phyloP scores from a whole-genome alignment of 2,113 vertebrate species.

The Hypanus sabinus region DNA sequence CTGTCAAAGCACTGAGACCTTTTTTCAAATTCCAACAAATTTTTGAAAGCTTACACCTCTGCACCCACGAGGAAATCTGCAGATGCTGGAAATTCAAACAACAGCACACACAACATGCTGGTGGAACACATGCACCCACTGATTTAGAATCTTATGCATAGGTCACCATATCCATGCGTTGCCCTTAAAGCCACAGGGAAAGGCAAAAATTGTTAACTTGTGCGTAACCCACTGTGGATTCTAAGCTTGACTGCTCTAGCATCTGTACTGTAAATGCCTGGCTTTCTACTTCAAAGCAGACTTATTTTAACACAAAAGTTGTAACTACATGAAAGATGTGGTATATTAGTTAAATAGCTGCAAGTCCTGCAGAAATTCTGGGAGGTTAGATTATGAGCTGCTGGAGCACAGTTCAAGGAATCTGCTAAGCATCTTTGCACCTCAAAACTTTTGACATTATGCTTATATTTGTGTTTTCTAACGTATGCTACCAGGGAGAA shows the following conservation, averaged over 20 bases:
- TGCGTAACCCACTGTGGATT: background rate
- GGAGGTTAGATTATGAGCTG: background rate
- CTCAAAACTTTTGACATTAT: background rate
- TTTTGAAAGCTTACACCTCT: too few species aligned
- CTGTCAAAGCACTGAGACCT: too few species aligned
- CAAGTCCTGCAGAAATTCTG: background rate
- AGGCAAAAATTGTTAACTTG: background rate
- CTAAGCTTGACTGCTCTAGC: background rate
- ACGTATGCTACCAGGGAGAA: background rate
- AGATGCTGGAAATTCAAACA: too few species aligned
- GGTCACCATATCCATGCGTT: too few species aligned
- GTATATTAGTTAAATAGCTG: background rate
- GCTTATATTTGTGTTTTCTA: background rate
- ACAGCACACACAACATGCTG: too few species aligned
- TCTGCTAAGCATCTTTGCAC: background rate
- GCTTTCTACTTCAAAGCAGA: background rate
- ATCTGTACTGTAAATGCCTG: background rate
- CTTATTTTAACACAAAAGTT: slow-evolving; percentile 9
- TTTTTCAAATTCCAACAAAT: too few species aligned
- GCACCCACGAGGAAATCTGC: too few species aligned
- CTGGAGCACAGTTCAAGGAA: background rate
- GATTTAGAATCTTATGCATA: too few species aligned
- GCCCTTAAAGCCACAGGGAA: background rate
- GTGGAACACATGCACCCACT: too few species aligned
- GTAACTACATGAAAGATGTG: background rate